These are phyloP conservation scores for Drosophila anomalata DNA, from an alignment of 2,888 invertebrate genomes.

Conservation along the genomic window DNA sequence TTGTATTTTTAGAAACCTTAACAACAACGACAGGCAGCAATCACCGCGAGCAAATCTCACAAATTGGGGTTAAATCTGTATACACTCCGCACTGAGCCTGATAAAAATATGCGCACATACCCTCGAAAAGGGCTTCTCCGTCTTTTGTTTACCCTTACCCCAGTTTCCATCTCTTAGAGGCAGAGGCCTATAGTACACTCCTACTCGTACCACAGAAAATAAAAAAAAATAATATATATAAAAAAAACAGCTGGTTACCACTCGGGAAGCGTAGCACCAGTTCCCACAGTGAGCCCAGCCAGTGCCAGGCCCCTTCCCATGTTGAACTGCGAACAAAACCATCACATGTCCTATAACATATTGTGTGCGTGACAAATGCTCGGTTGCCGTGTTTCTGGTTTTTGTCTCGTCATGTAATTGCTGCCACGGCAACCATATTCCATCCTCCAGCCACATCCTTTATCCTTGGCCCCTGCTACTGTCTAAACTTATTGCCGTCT, in stretches of 20 bases:
- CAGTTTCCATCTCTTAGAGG: conserved; percentile 43
- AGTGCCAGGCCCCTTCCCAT: not conserved
- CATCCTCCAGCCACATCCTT: conserved; percentile 8
- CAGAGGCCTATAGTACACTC: conserved; percentile 19
- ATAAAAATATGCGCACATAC: conserved; percentile 77
- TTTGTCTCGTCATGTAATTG: conserved; percentile 74
- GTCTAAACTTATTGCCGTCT: conserved; percentile 21
- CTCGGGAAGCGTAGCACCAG: conserved; percentile 13
- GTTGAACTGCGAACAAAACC: not conserved
- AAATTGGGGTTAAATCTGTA: conserved; percentile 80
- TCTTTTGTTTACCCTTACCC: conserved; percentile 77
- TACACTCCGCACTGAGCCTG: conserved; percentile 55
- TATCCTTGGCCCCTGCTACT: conserved; percentile 58
- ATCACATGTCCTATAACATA: conserved; percentile 1
- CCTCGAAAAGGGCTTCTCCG: conserved; percentile 68
- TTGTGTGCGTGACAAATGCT: conserved; percentile 77
- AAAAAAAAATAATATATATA: conserved; percentile 20
- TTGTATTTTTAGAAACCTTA: conserved; percentile 79
- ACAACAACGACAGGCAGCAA: conserved; percentile 69
- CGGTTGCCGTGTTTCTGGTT: conserved; percentile 61
- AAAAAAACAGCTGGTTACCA: conserved; percentile 71
- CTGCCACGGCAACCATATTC: conserved; percentile 51
- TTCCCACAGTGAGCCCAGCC: conserved; percentile 2
- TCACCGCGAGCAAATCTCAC: conserved; percentile 80
- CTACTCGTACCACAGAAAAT: conserved; percentile 27